Evolutionary conservation across 2,113 vertebrate genomes (phyloP).

Genomic region (Pipra filicauda): DNA sequence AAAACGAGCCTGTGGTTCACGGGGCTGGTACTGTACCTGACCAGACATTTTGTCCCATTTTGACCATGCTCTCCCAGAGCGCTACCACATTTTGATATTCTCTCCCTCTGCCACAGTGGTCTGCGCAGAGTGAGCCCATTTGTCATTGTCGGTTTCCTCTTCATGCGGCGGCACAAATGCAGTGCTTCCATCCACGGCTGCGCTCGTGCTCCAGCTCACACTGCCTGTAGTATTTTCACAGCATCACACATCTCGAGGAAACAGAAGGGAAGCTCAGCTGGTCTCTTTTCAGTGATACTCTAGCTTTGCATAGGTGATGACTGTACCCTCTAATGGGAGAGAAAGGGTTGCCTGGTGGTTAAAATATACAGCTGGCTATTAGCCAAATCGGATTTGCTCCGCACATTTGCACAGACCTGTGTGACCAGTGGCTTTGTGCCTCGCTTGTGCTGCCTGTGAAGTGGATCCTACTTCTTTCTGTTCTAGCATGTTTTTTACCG

Average conservation of each 20-base stretch:
- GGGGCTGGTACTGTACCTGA: not conserved
- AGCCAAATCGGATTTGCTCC: not conserved
- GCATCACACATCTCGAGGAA: constrained; percentile 33
- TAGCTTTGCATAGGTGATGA: constrained; percentile 31
- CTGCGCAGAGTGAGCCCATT: not conserved
- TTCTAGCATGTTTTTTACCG: not conserved
- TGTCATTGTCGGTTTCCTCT: not conserved
- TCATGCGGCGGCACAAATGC: not conserved
- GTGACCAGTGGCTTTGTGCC: not conserved
- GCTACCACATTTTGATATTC: not conserved
- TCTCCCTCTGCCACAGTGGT: not conserved
- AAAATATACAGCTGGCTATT: constrained; percentile 13
- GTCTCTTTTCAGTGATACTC: constrained; percentile 29
- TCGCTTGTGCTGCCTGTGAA: not conserved
- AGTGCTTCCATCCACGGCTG: not conserved
- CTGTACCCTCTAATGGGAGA: constrained; percentile 14
- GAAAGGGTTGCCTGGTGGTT: not conserved
- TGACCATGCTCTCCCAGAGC: not conserved
- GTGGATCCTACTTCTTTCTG: not conserved
- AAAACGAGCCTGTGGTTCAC: not conserved
- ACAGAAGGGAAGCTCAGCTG: constrained; percentile 58
- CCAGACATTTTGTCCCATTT: not conserved
- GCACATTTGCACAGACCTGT: not conserved
- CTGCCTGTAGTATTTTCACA: constrained; percentile 54
- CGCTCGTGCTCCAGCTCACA: not conserved